A percentile compares a stretch with the other conserved stretches of the same genome.
phyloP scores from a whole-genome alignment of 2,113 vertebrate species.

The Ctenodactylus gundi region DNA sequence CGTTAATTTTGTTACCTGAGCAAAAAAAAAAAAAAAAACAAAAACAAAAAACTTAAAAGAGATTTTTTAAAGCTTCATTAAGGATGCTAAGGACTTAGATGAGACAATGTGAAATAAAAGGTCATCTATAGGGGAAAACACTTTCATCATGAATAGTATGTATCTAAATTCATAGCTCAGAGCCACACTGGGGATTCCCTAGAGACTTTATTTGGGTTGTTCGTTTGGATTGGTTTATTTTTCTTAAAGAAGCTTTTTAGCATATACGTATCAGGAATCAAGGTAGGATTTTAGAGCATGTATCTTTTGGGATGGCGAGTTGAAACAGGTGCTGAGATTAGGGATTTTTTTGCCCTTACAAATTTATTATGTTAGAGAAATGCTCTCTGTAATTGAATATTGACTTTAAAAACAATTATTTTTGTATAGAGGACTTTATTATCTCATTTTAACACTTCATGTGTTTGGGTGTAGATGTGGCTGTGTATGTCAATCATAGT shows the following conservation, averaged over 20 bases:
- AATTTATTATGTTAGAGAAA: background rate
- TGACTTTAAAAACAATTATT: background rate
- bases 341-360: constrained; percentile 19
- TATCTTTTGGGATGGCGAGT: background rate
- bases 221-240: background rate
- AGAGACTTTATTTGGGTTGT: background rate
- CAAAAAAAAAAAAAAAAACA: constrained; percentile 29
- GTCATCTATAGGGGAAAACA: background rate
- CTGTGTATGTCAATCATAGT: background rate
- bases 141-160: background rate
- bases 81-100: constrained; percentile 2
- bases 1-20: constrained; percentile 46
- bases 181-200: background rate
- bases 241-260: constrained; percentile 29
- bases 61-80: constrained; percentile 7
- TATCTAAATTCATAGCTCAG: background rate
- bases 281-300: background rate
- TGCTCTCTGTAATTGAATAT: background rate
- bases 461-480: no score
- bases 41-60: no score
- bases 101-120: background rate
- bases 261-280: background rate
- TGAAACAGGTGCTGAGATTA: constrained; percentile 6
- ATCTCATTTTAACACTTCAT: background rate
- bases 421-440: background rate